Evolutionary conservation across 2,888 invertebrate species (phyloP).

Genomic region (Ectemnius cavifrons): DNA sequence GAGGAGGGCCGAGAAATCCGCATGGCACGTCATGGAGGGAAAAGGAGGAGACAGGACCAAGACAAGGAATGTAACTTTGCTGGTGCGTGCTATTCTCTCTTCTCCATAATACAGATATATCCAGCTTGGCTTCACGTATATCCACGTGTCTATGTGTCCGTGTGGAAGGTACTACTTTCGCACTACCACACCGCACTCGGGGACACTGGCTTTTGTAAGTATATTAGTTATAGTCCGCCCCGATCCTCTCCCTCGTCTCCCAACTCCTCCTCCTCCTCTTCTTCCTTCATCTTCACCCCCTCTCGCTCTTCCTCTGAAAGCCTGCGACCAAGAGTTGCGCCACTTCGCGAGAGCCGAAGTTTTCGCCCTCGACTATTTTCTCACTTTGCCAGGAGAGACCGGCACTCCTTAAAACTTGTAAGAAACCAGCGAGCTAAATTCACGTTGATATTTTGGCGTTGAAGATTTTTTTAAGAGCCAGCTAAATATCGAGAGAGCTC

Average conservation of each 20-base stretch:
- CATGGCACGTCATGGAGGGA: background rate
- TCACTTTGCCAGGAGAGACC: no score
- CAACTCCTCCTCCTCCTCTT: background rate
- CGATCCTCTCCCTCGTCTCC: no score
- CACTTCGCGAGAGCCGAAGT: background rate
- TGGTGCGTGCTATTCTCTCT: constrained; percentile 34
- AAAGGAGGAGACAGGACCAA: constrained; percentile 18
- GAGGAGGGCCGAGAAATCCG: constrained; percentile 12
- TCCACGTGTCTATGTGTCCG: constrained; percentile 17
- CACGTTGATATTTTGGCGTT: no score
- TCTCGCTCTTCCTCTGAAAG: background rate
- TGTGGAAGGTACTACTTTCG: background rate
- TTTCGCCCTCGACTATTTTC: background rate
- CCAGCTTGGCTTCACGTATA: constrained; percentile 9
- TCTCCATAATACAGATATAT: constrained; percentile 15
- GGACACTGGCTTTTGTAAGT: background rate
- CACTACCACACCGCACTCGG: no score
- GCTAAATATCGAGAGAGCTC: no score
- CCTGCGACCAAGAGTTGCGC: background rate
- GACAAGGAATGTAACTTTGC: constrained; percentile 21
- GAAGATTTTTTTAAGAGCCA: no score
- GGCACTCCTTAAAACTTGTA: no score
- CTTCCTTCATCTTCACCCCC: background rate
- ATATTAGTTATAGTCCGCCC: background rate
- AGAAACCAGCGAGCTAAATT: no score